These are phyloP conservation scores for Ellobius talpinus DNA, from an alignment of 2,113 vertebrate species.

Conservation along the genomic window DNA sequence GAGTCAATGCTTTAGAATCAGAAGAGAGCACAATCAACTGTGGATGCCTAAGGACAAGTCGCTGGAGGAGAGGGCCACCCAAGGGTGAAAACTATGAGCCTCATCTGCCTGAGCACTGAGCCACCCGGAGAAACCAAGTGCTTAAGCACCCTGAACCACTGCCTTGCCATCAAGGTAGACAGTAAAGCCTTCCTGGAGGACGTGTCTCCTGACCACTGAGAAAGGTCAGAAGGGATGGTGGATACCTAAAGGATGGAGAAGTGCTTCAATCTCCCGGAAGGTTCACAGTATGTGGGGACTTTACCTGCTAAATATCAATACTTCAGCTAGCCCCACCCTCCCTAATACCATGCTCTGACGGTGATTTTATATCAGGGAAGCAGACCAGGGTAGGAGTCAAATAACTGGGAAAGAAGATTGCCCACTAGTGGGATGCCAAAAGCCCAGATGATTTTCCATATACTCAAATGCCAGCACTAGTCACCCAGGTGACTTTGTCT, in stretches of 20 bases:
- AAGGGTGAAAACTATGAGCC: not conserved
- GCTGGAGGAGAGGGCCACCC: not conserved
- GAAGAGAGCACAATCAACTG: not conserved
- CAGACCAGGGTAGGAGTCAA: not conserved
- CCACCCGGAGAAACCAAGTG: not conserved
- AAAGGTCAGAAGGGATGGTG: not conserved
- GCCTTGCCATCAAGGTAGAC: not conserved
- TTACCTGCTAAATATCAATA: not conserved
- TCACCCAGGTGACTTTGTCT: not conserved
- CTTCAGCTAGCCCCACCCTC: not conserved
- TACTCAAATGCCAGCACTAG: not conserved
- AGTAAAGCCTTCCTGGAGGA: not conserved
- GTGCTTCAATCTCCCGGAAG: not conserved
- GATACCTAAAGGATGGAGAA: not conserved
- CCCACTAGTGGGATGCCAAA: not conserved
- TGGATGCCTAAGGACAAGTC: too few relatives aligned
- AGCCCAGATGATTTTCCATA: not conserved
- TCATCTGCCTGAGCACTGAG: not conserved
- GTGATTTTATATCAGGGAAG: not conserved
- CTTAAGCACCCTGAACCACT: not conserved
- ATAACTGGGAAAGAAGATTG: not conserved
- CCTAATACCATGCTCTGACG: not conserved
- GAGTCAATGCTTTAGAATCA: not conserved
- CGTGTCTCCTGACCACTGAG: not conserved
- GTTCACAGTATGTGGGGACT: not conserved